Evolutionary conservation across 2,888 invertebrate genomes (phyloP), one percentile per base, ranked within the genome.

Genomic region (Prosopocoilus inquinatus): DNA sequence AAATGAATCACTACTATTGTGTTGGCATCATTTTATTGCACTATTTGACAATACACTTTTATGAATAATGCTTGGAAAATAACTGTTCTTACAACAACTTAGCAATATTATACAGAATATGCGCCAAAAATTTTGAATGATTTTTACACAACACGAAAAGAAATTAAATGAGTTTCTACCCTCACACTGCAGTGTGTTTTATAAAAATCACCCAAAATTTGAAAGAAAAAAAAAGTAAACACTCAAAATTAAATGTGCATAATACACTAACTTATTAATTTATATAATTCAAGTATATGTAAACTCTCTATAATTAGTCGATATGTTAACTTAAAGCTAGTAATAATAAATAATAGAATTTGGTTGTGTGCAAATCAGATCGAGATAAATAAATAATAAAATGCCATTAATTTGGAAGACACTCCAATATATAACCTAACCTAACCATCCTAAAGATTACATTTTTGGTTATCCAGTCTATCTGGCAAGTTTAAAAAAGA

Each of bases 11-110:
- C 55, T 47, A 63, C 59, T 55, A 63, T 63, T 64, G 59, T 67
- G 63, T 70, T 70, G 67, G 69, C 70, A 70, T 71, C 63, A 62
- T 68, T 70, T 74, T 77, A 78, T 78, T 78, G 77, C 76, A 76
- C 76, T 70, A 73, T 72, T 64, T 67, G 57, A 67, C 64, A 66
- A 70, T 69, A 70, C 69, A 70, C 60, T 67, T 65, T 71, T 65
- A 66, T 58, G 58, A 62, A 58, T 61, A 67, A 67, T 69, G 70
- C 78, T 78, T 78, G 78, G 78, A 78, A 78, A 78, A 77, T 77
- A 75, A 77, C 78, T 78, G 78, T 78, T 78, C 78, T 78, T 70
- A 72, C 68, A 70, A 66, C 66, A 63, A 65, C 60, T 63, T 59
- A 60, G 54, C 44, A 50, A 39, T 53, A 53, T 51, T 50, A 46